Evolutionary conservation across 1,140 invertebrate species (phyloP).

Genomic region (Scaptomyza hsui): DNA sequence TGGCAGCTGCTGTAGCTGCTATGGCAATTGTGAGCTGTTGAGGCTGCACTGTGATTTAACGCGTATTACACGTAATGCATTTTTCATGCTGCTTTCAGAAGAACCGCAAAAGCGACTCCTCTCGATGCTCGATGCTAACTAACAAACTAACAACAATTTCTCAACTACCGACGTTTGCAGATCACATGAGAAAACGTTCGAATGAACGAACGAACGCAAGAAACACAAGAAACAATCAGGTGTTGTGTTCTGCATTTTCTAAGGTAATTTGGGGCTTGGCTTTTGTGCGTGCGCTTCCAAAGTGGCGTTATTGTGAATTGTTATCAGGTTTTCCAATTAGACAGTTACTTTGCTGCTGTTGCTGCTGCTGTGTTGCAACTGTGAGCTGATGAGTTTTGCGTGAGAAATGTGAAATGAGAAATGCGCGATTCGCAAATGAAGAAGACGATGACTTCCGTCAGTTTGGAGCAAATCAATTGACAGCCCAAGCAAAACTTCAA

Average conservation of each 20-base stretch:
- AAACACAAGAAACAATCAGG: neutral
- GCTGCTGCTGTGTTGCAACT: too few relatives aligned
- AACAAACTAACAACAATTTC: conserved; percentile 37
- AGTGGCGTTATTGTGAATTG: conserved; percentile 63
- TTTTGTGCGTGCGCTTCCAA: conserved; percentile 54
- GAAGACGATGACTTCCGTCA: conserved; percentile 36
- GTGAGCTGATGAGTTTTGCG: conserved; percentile 22
- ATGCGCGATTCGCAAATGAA: conserved; percentile 54
- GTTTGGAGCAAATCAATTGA: conserved; percentile 21
- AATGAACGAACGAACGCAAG: conserved; percentile 48
- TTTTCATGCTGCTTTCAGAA: conserved; percentile 62
- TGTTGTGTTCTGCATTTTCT: neutral
- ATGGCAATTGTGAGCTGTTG: neutral
- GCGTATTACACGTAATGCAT: conserved; percentile 78
- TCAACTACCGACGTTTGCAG: conserved; percentile 9
- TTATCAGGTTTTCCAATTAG: conserved; percentile 38
- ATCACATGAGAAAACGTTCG: conserved; percentile 41
- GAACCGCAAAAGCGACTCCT: conserved; percentile 58
- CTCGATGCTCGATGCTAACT: too few relatives aligned
- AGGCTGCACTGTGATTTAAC: conserved; percentile 62
- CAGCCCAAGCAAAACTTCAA: conserved; percentile 39
- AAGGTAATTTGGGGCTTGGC: conserved; percentile 53
- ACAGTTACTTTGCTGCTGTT: conserved; percentile 10
- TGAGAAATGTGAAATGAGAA: conserved; percentile 24
- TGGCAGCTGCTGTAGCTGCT: neutral